Conservation (phyloP, 2,113 vertebrate species). For the Picathartes gymnocephalus region DNA sequence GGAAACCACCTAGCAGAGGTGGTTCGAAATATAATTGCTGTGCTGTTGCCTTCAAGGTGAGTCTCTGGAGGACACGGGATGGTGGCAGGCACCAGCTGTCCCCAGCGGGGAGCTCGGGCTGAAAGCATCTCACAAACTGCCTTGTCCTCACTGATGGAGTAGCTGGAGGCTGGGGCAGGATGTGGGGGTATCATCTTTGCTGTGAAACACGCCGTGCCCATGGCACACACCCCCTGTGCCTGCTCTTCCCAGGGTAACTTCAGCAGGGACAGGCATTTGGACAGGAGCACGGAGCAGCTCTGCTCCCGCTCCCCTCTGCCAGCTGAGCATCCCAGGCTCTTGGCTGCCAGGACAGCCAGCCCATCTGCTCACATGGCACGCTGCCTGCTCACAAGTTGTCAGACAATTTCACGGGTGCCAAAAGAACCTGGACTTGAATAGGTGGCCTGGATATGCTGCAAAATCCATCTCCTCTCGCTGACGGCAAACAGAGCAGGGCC, state of each 20-base stretch:
- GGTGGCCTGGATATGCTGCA: conserved; percentile 32
- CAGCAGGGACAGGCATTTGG: background rate
- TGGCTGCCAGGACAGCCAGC: conserved; percentile 21
- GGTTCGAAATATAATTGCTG: background rate
- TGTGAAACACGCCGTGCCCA: background rate
- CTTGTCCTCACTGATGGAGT: rapidly evolving
- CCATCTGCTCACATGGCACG: conserved; percentile 52
- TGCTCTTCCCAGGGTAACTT: background rate
- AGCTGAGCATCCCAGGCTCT: conserved; percentile 24
- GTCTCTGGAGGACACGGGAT: background rate
- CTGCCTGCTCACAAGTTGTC: conserved; percentile 48
- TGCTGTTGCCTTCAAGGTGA: background rate
- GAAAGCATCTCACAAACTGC: background rate
- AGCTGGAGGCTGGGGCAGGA: background rate
- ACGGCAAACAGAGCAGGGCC: background rate
- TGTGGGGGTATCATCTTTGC: background rate
- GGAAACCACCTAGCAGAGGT: background rate
- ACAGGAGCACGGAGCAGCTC: background rate
- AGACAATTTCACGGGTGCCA: conserved; percentile 58
- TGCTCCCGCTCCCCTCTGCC: background rate
- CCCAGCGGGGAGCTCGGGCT: background rate
- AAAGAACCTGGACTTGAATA: conserved; percentile 12
- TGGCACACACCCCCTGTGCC: background rate
- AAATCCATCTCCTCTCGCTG: background rate
- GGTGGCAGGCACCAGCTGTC: background rate